Base-by-base conservation (phyloP, 1,140 invertebrate species). In the Antheraea mylitta region DNA sequence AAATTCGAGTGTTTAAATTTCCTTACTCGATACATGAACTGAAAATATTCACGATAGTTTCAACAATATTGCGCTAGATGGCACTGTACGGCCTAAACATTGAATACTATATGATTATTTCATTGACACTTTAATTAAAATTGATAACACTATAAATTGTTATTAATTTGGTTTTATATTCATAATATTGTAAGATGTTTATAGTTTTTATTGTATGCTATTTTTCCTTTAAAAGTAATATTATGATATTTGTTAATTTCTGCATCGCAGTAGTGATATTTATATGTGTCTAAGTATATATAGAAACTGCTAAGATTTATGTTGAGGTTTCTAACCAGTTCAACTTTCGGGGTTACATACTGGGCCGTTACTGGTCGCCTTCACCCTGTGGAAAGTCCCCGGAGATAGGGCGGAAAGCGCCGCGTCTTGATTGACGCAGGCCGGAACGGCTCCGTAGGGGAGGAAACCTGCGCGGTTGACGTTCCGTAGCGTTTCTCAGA, bases 341-440 rank as follows among this genome's bases (percentile, higher is more conserved):
- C 19, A 37, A 64, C 13, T 64, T 18, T 68, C 37, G 19, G 36
- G 7, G 60, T 59, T 8, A 45, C 10, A 10, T 18, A 16, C 7
- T 38, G 66, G 69, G 80, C 71, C 45, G 45, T 13, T 53, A 53
- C 11, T 53, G 45, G 45, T 53, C 45, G 6, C 2, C 16, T 10
- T 75, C 42, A 86, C 85, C 89, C 85, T 86, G 89, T 86, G 89
- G 87, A 91, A 90, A 90, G 89, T 91, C 89, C 89, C 89, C 87
- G 89, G 89, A 91, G 89, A 81, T 19, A 84, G 72, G 89, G 75
- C 86, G 86, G 89, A 90, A 85, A 91, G 87, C 86, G 86, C 72
- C 86, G 66, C 82, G 84, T 77, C 71, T 64, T 90, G 69, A 78
- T 72, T 83, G 79, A 66, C 69, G 66, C 38, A 72, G 81, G 85